phyloP scores from a whole-genome alignment of 2,113 vertebrate genomes.

The Phylloscopus trochilus region DNA sequence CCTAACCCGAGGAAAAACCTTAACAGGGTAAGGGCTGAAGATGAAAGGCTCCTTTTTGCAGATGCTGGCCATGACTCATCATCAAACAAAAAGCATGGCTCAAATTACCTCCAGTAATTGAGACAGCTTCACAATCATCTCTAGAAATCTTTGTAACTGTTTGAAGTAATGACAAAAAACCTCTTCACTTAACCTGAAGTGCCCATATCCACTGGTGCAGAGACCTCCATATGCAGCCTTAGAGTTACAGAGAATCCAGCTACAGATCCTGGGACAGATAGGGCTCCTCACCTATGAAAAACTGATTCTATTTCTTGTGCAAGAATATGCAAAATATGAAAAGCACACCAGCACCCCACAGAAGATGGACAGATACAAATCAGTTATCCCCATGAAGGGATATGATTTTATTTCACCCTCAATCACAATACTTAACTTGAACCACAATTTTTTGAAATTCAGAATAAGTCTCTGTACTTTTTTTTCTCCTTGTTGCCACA shows the following conservation, averaged over 20 bases:
- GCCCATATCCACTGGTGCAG: background rate
- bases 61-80: background rate
- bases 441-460: background rate
- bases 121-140: background rate
- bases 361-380: background rate
- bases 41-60: background rate
- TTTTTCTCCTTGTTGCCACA: background rate
- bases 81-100: background rate
- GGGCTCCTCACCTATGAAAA: background rate
- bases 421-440: background rate
- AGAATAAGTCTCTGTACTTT: background rate
- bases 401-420: background rate
- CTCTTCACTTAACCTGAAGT: background rate
- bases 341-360: background rate
- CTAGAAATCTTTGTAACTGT: background rate
- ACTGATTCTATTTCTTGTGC: background rate
- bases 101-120: background rate
- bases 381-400: background rate
- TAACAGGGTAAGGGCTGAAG: background rate
- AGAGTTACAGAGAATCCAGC: background rate
- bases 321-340: background rate
- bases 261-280: accelerated
- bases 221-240: background rate
- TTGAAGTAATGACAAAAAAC: background rate
- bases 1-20: background rate